Evolutionary conservation across 2,113 vertebrate genomes (phyloP).

Genomic region (Cyphomyrus plagiostoma): DNA sequence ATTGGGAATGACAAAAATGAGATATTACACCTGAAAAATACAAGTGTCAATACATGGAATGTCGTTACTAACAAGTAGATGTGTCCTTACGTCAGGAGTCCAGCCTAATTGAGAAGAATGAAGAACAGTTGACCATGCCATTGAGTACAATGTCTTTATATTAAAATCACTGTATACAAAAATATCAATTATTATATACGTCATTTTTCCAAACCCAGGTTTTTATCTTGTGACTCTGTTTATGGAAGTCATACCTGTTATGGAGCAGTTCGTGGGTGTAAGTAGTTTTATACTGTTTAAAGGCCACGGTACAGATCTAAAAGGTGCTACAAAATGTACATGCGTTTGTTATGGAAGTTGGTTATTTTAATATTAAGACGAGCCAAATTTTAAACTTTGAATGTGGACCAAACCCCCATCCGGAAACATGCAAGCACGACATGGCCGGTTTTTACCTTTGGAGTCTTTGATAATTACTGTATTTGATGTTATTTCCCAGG

Average conservation of each 20-base stretch:
- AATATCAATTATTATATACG: neutral
- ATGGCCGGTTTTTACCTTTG: neutral
- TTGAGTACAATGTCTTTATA: neutral
- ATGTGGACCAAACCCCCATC: slow-evolving; percentile 6
- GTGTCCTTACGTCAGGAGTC: neutral
- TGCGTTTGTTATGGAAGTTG: neutral
- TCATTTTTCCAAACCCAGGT: neutral
- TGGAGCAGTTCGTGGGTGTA: neutral
- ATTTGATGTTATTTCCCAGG: neutral
- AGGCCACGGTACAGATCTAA: slow-evolving; percentile 10
- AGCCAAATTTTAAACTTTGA: neutral
- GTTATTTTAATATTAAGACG: slow-evolving; percentile 4
- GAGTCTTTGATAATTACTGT: neutral
- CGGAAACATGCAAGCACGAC: neutral
- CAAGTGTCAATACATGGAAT: neutral
- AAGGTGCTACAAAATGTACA: neutral
- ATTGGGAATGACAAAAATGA: neutral
- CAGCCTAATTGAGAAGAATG: neutral
- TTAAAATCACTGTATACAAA: neutral
- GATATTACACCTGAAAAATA: neutral
- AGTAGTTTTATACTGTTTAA: slow-evolving; percentile 13
- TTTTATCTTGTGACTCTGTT: neutral
- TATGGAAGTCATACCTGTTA: neutral
- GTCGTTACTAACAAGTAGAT: neutral
- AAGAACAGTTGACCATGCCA: neutral